Evolutionary conservation across 53 echinoderm and acorn worm genomes (phyloP).

Genomic region (Actinopyga echinites): DNA sequence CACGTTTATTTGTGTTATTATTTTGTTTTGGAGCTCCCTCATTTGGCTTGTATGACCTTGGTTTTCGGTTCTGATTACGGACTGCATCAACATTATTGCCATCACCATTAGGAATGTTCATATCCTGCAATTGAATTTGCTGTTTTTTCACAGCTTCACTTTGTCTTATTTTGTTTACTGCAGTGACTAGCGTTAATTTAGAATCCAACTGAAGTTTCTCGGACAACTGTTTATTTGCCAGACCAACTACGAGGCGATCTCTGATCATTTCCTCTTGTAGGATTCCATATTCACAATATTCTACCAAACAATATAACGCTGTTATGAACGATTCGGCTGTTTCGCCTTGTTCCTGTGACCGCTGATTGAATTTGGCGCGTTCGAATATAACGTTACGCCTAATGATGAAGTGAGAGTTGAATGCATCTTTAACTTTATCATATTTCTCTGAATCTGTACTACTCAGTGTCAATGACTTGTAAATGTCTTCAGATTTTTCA

Average conservation of each 20-base stretch:
- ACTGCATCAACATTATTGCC: constrained; percentile 34
- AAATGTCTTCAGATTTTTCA: constrained; percentile 58
- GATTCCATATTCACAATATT: constrained; percentile 40
- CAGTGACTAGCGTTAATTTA: constrained; percentile 22
- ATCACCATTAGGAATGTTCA: constrained; percentile 24
- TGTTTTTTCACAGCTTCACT: constrained; percentile 1
- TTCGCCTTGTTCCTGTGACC: constrained; percentile 47
- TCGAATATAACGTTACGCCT: constrained; percentile 54
- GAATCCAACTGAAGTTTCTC: constrained; percentile 49
- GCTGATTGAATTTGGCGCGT: constrained; percentile 55
- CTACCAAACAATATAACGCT: neutral
- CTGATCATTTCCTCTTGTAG: constrained; percentile 51
- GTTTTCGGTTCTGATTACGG: constrained; percentile 30
- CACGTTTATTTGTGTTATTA: neutral
- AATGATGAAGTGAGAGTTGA: neutral
- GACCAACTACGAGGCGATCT: constrained; percentile 46
- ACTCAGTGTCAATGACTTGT: constrained; percentile 3
- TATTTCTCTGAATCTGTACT: constrained; percentile 10
- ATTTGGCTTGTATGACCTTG: constrained; percentile 18
- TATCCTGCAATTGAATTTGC: constrained; percentile 34
- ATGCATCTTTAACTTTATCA: constrained; percentile 13
- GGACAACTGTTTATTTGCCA: constrained; percentile 31
- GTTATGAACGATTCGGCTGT: neutral
- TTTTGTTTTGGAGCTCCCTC: neutral
- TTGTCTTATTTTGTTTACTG: constrained; percentile 25